Conservation (phyloP, 1,140 invertebrate species). For the Neotoxoptera formosana region DNA sequence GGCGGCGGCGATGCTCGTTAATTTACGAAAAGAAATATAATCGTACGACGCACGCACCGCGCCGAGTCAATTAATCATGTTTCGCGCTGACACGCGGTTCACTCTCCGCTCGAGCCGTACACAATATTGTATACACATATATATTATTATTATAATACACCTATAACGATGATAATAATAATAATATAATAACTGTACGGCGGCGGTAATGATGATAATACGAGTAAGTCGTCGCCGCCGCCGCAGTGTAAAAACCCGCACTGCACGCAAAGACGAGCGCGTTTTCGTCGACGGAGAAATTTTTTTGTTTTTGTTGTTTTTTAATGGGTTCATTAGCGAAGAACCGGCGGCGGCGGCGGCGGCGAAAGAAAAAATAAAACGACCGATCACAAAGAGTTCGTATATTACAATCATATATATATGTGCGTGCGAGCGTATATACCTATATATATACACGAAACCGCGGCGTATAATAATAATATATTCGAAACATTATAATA, state of each 20-base stretch:
- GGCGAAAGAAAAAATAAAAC: not conserved
- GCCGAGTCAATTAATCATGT: conserved; percentile 53
- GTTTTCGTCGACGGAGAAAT: conserved; percentile 12
- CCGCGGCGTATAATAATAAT: not conserved
- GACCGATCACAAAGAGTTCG: not conserved
- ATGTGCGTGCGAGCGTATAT: not conserved
- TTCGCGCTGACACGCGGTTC: conserved; percentile 49
- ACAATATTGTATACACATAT: not conserved
- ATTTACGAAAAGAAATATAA: conserved; percentile 50
- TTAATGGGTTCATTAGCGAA: conserved; percentile 56
- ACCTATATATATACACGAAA: not conserved
- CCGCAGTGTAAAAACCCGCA: not conserved
- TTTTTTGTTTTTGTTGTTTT: conserved; percentile 11
- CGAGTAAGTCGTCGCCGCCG: conserved; percentile 26
- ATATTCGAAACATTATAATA: not conserved
- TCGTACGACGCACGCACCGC: conserved; percentile 8
- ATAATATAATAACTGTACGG: conserved; percentile 1
- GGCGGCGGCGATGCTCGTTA: conserved; percentile 43
- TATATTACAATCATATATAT: not conserved
- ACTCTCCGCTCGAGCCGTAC: not conserved
- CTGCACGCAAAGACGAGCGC: not conserved
- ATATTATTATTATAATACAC: no score
- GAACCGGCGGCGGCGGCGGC: not conserved
- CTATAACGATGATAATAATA: not conserved
- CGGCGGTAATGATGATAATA: conserved; percentile 31